Evolutionary conservation across 64 coral and sea anemone species (phyloP).

Genomic region (Montipora efflorescens): DNA sequence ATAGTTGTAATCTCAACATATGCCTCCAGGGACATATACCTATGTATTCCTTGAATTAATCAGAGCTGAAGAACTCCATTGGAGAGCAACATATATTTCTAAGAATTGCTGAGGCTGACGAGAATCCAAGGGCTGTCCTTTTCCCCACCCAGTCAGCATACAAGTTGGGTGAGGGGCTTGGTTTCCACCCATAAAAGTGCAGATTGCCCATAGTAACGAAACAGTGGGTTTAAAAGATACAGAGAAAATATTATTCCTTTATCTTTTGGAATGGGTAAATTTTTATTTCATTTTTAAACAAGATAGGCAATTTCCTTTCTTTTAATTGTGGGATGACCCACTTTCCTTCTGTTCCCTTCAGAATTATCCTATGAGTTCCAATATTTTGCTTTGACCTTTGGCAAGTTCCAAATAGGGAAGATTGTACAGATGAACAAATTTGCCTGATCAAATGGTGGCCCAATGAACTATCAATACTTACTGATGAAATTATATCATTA

Average conservation of each 20-base stretch:
- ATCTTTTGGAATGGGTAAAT: too few relatives aligned
- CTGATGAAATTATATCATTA: too few relatives aligned
- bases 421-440: too few relatives aligned
- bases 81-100: neutral
- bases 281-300: too few relatives aligned
- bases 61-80: neutral
- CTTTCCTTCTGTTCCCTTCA: too few relatives aligned
- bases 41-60: neutral
- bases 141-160: neutral
- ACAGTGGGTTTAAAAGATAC: neutral
- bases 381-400: too few relatives aligned
- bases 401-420: too few relatives aligned
- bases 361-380: too few relatives aligned
- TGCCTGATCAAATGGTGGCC: too few relatives aligned
- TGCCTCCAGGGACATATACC: neutral
- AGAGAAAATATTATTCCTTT: neutral
- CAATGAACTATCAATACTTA: too few relatives aligned
- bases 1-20: neutral
- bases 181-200: neutral
- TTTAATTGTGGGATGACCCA: too few relatives aligned
- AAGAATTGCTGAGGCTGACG: neutral
- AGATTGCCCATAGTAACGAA: neutral
- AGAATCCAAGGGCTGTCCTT: neutral
- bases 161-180: neutral
- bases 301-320: too few relatives aligned